Percentiles rank a stretch among this genome's conserved stretches.
Evolutionary conservation across 1,140 invertebrate genomes (phyloP).

Genomic region (Rhagoletis pomonella): DNA sequence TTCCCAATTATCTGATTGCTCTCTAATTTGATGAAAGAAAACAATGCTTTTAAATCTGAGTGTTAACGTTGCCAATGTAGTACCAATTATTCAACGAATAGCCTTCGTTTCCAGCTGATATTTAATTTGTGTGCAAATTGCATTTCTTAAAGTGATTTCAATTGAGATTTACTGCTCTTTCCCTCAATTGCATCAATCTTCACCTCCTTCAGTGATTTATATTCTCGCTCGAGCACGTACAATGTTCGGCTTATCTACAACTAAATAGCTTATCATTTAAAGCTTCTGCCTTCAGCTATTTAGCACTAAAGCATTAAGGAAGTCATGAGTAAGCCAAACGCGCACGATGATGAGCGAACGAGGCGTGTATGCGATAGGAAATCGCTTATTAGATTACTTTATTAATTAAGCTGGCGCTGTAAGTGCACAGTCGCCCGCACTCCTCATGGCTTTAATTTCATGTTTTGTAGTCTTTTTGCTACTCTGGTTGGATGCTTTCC

Average conservation of each 20-base stretch:
- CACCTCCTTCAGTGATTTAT: not conserved
- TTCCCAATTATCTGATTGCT: no score
- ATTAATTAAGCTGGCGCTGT: conserved; percentile 31
- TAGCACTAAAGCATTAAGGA: not conserved
- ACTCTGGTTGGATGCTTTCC: not conserved
- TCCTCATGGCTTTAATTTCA: not conserved
- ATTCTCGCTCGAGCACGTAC: not conserved
- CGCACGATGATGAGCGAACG: not conserved
- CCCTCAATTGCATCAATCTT: not conserved
- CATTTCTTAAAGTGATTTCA: not conserved
- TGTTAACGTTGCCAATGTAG: no score
- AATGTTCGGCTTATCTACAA: not conserved
- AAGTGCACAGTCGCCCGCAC: not conserved
- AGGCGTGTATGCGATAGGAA: not conserved
- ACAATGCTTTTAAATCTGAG: no score
- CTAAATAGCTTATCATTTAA: not conserved
- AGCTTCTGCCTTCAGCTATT: not conserved
- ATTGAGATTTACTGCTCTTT: not conserved
- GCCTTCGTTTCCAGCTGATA: not conserved
- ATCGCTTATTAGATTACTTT: conserved; percentile 41
- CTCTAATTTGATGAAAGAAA: no score
- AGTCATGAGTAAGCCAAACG: not conserved
- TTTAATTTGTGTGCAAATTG: not conserved
- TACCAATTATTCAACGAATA: no score
- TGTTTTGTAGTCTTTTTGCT: no score